These are phyloP conservation scores for Cotesia chilonis DNA, from an alignment of 1,140 invertebrate genomes.

Conservation along the genomic window DNA sequence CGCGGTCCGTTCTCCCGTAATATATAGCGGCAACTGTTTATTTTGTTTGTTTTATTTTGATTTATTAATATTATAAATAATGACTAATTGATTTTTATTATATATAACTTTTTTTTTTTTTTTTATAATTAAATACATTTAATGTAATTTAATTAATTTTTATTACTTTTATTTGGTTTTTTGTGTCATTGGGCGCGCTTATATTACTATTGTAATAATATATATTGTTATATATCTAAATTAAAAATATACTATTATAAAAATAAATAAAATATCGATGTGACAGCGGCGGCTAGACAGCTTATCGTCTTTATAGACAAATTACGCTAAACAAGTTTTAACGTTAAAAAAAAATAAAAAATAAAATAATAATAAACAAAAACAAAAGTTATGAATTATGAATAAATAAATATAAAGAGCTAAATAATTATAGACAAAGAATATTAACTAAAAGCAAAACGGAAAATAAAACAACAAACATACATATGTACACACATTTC, in stretches of 20 bases:
- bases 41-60: constrained; percentile 7
- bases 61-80: constrained; percentile 11
- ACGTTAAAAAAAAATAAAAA: constrained; percentile 33
- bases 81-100: constrained; percentile 12
- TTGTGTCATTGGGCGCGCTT: constrained; percentile 19
- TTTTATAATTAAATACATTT: constrained; percentile 3
- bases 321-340: constrained; percentile 9
- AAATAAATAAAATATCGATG: constrained; percentile 5
- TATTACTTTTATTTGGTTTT: constrained; percentile 16
- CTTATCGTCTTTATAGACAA: constrained; percentile 47
- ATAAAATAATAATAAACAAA: constrained; percentile 42
- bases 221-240: constrained; percentile 23
- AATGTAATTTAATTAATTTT: background rate
- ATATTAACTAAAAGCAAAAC: background rate
- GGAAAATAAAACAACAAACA: constrained; percentile 50
- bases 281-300: constrained; percentile 58
- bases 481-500: constrained; percentile 60
- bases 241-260: constrained; percentile 16
- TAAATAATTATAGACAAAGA: constrained; percentile 35
- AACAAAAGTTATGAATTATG: background rate
- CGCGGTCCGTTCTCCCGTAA: constrained; percentile 33
- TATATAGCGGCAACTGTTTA: constrained; percentile 12
- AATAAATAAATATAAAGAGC: constrained; percentile 14
- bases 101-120: constrained; percentile 22
- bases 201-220: constrained; percentile 38